A percentile compares a stretch with the other conserved stretches of the same genome.
Conservation (phyloP, 30 jellyfish, hydroid and myxozoan species). For the Pelagia noctiluca region DNA sequence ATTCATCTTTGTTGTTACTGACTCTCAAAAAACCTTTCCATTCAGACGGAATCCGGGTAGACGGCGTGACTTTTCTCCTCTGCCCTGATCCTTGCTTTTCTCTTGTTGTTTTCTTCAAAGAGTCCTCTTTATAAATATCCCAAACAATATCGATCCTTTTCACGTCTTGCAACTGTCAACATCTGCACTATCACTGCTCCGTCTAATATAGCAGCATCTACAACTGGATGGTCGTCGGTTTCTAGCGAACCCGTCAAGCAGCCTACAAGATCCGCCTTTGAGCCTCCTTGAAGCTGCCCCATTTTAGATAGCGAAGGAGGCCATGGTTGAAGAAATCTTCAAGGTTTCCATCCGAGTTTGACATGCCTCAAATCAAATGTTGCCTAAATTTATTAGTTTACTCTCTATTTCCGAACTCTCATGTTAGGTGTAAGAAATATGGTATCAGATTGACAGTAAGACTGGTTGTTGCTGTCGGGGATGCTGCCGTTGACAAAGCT, state of each 20-base stretch:
- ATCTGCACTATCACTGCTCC: slow-evolving; percentile 36
- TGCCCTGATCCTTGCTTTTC: slow-evolving; percentile 23
- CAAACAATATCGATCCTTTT: slow-evolving; percentile 20
- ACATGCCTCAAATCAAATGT: no score
- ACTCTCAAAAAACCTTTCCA: slow-evolving; percentile 29
- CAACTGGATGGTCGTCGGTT: not conserved
- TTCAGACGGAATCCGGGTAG: slow-evolving; percentile 10
- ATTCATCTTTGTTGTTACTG: slow-evolving; percentile 28
- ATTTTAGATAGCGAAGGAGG: slow-evolving; percentile 25
- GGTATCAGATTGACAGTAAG: not conserved
- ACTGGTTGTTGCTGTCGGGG: not conserved
- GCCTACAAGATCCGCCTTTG: slow-evolving; percentile 12
- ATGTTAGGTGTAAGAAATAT: slow-evolving; percentile 1
- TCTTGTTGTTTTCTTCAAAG: slow-evolving; percentile 14
- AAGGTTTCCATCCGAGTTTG: slow-evolving; percentile 18
- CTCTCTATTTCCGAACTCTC: slow-evolving; percentile 6
- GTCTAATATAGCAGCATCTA: slow-evolving; percentile 15
- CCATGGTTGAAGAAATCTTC: slow-evolving; percentile 39
- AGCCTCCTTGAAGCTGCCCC: slow-evolving; percentile 15
- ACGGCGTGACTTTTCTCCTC: slow-evolving; percentile 20
- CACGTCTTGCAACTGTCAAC: slow-evolving; percentile 20
- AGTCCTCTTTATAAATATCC: slow-evolving; percentile 11
- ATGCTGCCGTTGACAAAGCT: not conserved
- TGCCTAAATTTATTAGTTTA: not conserved
- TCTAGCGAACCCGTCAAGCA: not conserved